These are phyloP conservation scores for Neosalanx taihuensis DNA, from an alignment of 2,797 vertebrate species.

Conservation along the genomic window DNA sequence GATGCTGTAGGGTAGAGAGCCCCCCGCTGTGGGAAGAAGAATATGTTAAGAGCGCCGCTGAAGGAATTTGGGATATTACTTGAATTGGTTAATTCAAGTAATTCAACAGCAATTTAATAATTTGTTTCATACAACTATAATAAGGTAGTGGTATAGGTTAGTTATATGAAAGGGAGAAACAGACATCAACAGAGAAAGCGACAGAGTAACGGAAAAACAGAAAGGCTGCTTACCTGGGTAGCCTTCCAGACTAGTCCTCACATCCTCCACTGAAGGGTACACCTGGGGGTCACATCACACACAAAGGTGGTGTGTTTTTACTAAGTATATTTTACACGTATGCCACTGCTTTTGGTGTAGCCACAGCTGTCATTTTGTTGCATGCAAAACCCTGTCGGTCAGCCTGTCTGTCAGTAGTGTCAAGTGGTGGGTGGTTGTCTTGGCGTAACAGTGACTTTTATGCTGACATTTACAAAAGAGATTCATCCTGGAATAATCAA, in stretches of 20 bases:
- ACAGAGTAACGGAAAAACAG: not conserved
- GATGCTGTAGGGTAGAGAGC: constrained; percentile 92
- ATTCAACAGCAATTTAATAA: too few species aligned
- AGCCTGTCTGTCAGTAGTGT: not conserved
- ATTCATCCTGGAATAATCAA: constrained; percentile 24
- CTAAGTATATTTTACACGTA: too few species aligned
- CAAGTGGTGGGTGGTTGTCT: not conserved
- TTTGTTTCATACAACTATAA: too few species aligned
- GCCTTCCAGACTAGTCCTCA: constrained; percentile 93
- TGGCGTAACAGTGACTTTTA: constrained; percentile 17
- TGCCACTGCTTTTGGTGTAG: too few species aligned
- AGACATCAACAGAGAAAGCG: not conserved
- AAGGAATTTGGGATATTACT: not conserved
- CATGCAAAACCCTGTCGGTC: not conserved
- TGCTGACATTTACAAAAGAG: constrained; percentile 31
- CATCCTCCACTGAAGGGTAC: constrained; percentile 93
- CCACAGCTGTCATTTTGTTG: not conserved
- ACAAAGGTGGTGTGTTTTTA: not conserved
- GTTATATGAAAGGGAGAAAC: not conserved
- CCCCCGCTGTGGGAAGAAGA: constrained; percentile 78
- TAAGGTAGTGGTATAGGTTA: not conserved
- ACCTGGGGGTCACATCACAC: constrained; percentile 66
- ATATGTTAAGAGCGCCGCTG: not conserved
- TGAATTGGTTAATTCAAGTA: too few species aligned
- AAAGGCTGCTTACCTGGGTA: constrained; percentile 82